Evolutionary conservation across 2,113 vertebrate species (phyloP).

Genomic region (Mus spicilegus): DNA sequence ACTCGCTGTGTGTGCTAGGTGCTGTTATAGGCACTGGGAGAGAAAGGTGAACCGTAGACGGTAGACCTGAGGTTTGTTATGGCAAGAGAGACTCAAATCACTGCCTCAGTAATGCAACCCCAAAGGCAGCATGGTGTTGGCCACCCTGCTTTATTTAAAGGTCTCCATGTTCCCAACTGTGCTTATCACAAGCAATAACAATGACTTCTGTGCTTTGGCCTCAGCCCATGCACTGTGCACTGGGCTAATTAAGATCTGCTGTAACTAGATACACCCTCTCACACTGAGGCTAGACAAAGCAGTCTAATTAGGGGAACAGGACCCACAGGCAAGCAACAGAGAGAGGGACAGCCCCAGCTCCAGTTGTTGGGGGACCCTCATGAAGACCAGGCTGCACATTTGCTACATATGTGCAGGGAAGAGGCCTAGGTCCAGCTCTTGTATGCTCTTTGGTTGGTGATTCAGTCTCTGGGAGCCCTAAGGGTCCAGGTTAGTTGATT

Average conservation of each 20-base stretch:
- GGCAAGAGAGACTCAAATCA: neutral
- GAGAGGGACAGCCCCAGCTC: too few relatives aligned
- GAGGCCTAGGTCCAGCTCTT: too few relatives aligned
- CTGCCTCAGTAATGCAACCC: accelerated
- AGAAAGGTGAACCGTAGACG: neutral
- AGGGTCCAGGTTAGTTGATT: too few relatives aligned
- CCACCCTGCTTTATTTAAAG: neutral
- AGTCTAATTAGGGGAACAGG: too few relatives aligned
- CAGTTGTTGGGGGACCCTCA: too few relatives aligned
- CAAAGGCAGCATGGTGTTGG: too few relatives aligned
- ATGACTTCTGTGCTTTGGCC: neutral
- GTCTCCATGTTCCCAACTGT: neutral
- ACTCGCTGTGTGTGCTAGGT: neutral
- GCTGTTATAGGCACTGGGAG: neutral
- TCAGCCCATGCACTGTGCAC: neutral
- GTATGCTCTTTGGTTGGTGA: too few relatives aligned
- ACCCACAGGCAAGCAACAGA: too few relatives aligned
- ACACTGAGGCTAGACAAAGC: too few relatives aligned
- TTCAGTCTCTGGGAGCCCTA: too few relatives aligned
- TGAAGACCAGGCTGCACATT: too few relatives aligned
- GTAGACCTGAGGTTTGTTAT: neutral
- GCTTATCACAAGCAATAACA: neutral
- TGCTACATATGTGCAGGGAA: too few relatives aligned
- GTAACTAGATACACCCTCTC: neutral
- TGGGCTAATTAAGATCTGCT: neutral